phyloP scores from a whole-genome alignment of 2,113 vertebrate species.

The Ptilonorhynchus violaceus region DNA sequence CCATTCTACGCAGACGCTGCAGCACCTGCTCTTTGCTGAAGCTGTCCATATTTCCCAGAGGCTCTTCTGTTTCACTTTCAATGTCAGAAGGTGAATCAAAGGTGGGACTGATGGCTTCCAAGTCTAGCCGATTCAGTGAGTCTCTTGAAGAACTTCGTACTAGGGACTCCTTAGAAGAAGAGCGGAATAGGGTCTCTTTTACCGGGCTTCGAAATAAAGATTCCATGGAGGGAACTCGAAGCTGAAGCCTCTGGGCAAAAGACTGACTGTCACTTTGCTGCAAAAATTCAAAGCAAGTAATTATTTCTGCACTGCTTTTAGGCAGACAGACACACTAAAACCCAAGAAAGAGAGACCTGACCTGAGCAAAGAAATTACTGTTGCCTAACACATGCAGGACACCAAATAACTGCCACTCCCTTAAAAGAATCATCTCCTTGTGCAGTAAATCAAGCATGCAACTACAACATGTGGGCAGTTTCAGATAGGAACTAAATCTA shows the following conservation, averaged over 20 bases:
- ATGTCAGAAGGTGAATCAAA: conserved; percentile 90
- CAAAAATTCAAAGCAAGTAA: neutral
- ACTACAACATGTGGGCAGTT: neutral
- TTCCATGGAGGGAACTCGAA: conserved; percentile 90
- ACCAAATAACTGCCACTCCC: neutral
- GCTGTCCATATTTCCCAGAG: conserved; percentile 68
- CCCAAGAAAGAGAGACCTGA: neutral
- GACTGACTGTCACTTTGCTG: conserved; percentile 84
- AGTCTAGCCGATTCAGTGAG: conserved; percentile 83
- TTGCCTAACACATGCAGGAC: neutral
- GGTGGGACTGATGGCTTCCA: conserved; percentile 62
- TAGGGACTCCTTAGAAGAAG: conserved; percentile 88
- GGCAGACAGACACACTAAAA: neutral
- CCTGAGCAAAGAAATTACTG: neutral
- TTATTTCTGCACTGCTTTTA: neutral
- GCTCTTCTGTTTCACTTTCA: conserved; percentile 92
- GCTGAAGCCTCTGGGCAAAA: conserved; percentile 89
- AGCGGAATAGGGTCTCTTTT: conserved; percentile 84
- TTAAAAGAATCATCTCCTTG: neutral
- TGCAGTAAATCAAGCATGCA: neutral
- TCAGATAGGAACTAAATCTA: neutral
- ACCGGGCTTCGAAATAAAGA: conserved; percentile 87
- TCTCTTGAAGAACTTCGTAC: conserved; percentile 86
- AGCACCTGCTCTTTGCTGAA: conserved; percentile 87
- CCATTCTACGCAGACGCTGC: conserved; percentile 81